Evolutionary conservation across 2,797 vertebrate species (phyloP), one percentile per base, ranked within the genome.

Genomic region (Pitangus sulphuratus): DNA sequence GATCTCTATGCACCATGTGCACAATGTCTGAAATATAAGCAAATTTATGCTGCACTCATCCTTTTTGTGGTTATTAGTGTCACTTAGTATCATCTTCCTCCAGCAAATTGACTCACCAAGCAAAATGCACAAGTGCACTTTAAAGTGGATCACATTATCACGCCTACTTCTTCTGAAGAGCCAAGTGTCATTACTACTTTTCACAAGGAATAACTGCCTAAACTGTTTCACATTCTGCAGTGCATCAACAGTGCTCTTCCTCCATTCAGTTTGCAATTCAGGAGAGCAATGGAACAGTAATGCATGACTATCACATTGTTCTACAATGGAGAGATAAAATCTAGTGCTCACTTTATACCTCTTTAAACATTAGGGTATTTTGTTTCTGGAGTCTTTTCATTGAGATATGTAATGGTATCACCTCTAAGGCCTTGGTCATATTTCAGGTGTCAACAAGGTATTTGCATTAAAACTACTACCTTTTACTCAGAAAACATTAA

Each of bases 11-110:
- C 92, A 72, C 90, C 82, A 90, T 89, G 89, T 94, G 80, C 92
- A 84, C 91, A 64, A 20, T 62, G 83, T 91, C 92, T 94, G 76
- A 96, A 96, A 88, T 94, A 93, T 74, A 97, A 96, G 93, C 80
- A 97, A 94, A 97, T 96, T 92, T 96, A 96, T 96, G 93, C 96
- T 96, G 94, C 94, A 92, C 83, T 96, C 95, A 97, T 94, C 91
- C 91, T 92, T 97, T 96, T 85, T 93, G 95, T 95, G 91, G 94
- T 94, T 97, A 96, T 96, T 96, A 96, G 89, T 97, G 96, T 96
- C 96, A 96, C 94, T 95, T 96, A 95, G 86, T 94, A 96, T 95
- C 95, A 94, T 92, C 94, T 96, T 97, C 91, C 89, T 82, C 85
- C 90, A 88, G 94, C 91, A 97, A 97, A 96, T 95, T 95, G 96